phyloP scores from a whole-genome alignment of 2,113 vertebrate genomes.

The Zapornia atra region DNA sequence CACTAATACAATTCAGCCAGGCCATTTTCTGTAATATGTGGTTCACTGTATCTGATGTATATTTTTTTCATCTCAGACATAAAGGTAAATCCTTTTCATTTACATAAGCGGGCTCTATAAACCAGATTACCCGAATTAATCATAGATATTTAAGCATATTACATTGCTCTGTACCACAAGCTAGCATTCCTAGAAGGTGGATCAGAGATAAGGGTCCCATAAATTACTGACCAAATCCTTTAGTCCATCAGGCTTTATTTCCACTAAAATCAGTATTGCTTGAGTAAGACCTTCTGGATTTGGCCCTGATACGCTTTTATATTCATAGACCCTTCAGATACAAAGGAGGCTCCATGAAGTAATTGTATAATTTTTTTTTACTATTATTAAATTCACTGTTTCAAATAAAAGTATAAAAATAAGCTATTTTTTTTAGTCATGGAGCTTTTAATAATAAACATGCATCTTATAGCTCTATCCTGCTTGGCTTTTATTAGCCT shows the following conservation, averaged over 20 bases:
- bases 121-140: conserved; percentile 70
- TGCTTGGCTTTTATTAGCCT: conserved; percentile 1
- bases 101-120: conserved; percentile 54
- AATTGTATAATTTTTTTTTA: neutral
- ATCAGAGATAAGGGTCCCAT: conserved; percentile 62
- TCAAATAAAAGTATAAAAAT: neutral
- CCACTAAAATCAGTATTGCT: conserved; percentile 61
- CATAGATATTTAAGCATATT: conserved; percentile 65
- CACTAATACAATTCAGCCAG: conserved; percentile 58
- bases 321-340: conserved; percentile 39
- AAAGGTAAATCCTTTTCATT: conserved; percentile 73
- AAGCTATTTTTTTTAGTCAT: neutral
- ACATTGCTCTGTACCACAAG: conserved; percentile 51
- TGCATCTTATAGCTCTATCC: neutral
- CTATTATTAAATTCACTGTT: neutral
- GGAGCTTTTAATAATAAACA: conserved; percentile 3
- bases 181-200: conserved; percentile 60
- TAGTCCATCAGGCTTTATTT: conserved; percentile 65
- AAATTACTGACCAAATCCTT: conserved; percentile 65
- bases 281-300: conserved; percentile 43
- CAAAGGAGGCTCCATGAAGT: neutral
- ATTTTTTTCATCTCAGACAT: conserved; percentile 70
- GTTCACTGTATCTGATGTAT: conserved; percentile 62
- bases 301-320: conserved; percentile 22
- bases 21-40: conserved; percentile 59